Evolutionary conservation across 2,113 vertebrate genomes (phyloP), one percentile per base, ranked within the genome.

Genomic region (Poeciliopsis turrubarensis): DNA sequence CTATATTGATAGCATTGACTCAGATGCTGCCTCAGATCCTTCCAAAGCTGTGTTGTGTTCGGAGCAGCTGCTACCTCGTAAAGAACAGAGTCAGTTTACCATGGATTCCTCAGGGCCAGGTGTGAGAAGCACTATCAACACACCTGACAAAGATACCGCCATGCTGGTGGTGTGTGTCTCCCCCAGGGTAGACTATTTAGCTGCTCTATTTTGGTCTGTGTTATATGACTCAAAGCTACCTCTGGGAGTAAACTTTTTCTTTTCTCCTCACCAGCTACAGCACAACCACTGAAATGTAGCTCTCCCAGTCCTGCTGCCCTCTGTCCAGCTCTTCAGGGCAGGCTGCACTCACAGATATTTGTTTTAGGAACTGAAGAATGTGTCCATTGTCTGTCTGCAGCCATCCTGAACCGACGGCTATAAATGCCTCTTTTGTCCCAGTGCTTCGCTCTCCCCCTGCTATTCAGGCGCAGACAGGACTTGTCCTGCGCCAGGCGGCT

Each of bases 361-460:
- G 91, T 91, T 94, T 94, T 93, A 93, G 90, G 79, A 91, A 47
- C 65, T 70, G 77, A 92, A 96, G 94, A 96, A 96, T 95, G 93
- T 90, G 86, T 71, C 86, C 91, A 94, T 95, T 95, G 95, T 96
- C 65, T 74, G 88, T 89, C 91, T 15, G 62, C 77, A 93, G 93
- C 87, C 93, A 84, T 90, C 87, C 94, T 86, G 91, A 93, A 94
- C 92, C 54, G 25, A 91, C 94, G 87, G 86, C 89, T 81, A 90
- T 92, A 87, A 95, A 95, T 94, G 94, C 92, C 78, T 64, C 91
- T 87, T 90, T 93, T 94, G 92, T 94, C 85, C 72, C 2, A 78
- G 64, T 60, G 64, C 74, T 65, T 30, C 17, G 25, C 67, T 78
- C 78, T 70, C 71, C 77, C 86, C 86, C 88, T 72, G 70, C 87